Percentiles rank a stretch among this genome's conserved stretches.
phyloP scores from a whole-genome alignment of 2,797 vertebrate species.

The Labeo calbasu region DNA sequence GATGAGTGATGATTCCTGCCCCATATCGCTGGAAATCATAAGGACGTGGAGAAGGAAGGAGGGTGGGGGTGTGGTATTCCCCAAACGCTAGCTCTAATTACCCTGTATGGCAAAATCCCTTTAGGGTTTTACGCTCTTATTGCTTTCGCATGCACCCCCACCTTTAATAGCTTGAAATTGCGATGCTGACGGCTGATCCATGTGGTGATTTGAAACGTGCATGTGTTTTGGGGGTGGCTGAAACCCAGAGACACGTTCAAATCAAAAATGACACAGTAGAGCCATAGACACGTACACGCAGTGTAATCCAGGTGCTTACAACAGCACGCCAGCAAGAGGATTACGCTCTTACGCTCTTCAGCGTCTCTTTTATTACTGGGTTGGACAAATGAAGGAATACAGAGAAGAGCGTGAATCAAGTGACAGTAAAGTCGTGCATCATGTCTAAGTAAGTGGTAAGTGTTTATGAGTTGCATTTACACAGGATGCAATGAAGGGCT shows the following conservation, averaged over 20 bases:
- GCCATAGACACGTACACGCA: not conserved
- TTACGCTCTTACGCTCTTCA: conserved; percentile 28
- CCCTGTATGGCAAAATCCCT: conserved; percentile 63
- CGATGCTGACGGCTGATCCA: conserved; percentile 50
- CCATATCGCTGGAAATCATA: conserved; percentile 22
- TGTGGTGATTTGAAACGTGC: conserved; percentile 42
- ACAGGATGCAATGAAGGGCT: not conserved
- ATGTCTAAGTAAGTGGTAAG: conserved; percentile 1
- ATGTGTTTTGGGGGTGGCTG: conserved; percentile 42
- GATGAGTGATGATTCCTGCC: conserved; percentile 2
- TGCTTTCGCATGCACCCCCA: conserved; percentile 37
- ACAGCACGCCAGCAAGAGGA: conserved; percentile 31
- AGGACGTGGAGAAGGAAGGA: not conserved
- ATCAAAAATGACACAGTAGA: conserved; percentile 19
- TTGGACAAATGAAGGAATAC: conserved; percentile 30
- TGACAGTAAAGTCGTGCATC: not conserved
- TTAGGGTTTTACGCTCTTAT: conserved; percentile 56
- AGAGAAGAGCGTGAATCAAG: not conserved
- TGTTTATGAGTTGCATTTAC: not conserved
- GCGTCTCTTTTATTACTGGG: not conserved
- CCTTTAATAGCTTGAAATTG: conserved; percentile 57
- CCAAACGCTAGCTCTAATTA: conserved; percentile 72
- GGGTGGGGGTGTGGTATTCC: conserved; percentile 67
- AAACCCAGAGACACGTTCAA: conserved; percentile 18
- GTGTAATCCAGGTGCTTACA: conserved; percentile 37